Evolutionary conservation across 2,113 vertebrate genomes (phyloP).

Genomic region (Oxyura jamaicensis): DNA sequence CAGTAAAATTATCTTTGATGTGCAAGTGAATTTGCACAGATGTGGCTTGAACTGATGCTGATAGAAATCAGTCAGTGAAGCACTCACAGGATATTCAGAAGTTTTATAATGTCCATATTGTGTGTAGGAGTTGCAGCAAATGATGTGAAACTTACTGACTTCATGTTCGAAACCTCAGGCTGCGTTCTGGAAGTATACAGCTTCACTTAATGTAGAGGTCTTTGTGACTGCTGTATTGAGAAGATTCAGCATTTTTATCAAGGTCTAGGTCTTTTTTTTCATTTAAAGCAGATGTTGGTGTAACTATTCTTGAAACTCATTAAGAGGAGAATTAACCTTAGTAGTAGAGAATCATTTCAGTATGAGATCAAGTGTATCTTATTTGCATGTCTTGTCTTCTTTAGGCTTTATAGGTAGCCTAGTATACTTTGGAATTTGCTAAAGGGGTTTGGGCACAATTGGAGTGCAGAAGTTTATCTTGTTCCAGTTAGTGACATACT

Average conservation of each 20-base stretch:
- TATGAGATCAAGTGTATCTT: not conserved
- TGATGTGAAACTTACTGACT: not conserved
- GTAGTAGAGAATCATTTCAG: not conserved
- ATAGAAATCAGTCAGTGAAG: not conserved
- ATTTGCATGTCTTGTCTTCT: not conserved
- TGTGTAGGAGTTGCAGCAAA: not conserved
- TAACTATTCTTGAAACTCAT: not conserved
- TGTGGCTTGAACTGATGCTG: not conserved
- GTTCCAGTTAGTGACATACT: not conserved
- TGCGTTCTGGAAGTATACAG: not conserved
- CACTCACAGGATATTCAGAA: not conserved
- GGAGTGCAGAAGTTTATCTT: not conserved
- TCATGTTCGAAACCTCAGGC: not conserved
- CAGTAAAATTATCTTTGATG: not conserved
- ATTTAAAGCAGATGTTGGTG: not conserved
- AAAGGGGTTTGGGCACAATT: not conserved
- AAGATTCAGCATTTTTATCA: not conserved
- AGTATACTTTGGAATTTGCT: not conserved
- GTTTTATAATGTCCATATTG: not conserved
- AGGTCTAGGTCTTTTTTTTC: not conserved
- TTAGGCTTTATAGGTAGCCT: not conserved
- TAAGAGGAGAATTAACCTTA: not conserved
- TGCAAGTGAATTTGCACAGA: not conserved
- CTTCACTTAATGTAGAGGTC: not conserved
- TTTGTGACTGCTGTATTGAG: not conserved